phyloP scores from a whole-genome alignment of 2,888 invertebrate species.

The Proisotoma minuta region DNA sequence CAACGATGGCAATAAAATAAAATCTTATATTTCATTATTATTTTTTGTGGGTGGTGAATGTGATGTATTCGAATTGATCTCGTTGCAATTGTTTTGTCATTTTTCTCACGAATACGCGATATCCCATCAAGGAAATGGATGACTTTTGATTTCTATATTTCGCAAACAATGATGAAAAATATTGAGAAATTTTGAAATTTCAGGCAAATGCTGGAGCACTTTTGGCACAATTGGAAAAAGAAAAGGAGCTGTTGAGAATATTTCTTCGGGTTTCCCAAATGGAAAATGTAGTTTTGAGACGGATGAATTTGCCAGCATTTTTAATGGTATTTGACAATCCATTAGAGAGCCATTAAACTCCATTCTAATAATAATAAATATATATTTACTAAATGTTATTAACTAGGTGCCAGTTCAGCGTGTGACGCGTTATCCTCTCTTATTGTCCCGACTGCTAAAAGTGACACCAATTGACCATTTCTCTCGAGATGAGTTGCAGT shows the following conservation, averaged over 20 bases:
- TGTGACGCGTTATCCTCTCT: constrained; percentile 91
- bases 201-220: constrained; percentile 81
- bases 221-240: constrained; percentile 85
- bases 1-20: no score
- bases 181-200: constrained; percentile 32
- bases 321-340: no score
- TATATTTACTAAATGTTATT: neutral
- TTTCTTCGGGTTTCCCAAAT: constrained; percentile 93
- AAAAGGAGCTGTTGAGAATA: constrained; percentile 86
- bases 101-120: no score
- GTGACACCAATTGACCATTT: constrained; percentile 75
- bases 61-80: no score
- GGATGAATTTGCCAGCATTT: constrained; percentile 97
- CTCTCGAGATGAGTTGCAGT: constrained; percentile 73
- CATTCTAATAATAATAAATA: neutral
- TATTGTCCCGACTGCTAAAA: constrained; percentile 82
- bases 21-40: no score
- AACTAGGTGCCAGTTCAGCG: constrained; percentile 84
- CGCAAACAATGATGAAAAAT: no score
- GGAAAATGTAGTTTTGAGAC: constrained; percentile 84
- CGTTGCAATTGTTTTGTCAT: no score
- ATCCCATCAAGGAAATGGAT: no score
- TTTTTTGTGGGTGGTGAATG: no score
- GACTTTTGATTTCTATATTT: no score
- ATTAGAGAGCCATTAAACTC: no score